Evolutionary conservation across 1,140 invertebrate species (phyloP).

Genomic region (Campoletis sonorensis): DNA sequence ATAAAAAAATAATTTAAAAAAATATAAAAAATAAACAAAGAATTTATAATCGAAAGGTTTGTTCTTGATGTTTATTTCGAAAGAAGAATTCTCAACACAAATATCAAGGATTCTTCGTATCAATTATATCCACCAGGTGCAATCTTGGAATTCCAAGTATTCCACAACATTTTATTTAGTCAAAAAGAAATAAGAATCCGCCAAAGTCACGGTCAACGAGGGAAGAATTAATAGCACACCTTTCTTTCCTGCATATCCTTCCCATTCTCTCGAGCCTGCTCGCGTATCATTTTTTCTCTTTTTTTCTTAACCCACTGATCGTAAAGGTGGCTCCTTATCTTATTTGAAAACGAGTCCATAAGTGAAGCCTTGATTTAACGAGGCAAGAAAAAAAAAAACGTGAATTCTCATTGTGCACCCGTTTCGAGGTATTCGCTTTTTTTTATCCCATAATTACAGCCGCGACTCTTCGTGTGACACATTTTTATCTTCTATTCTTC

Average conservation of each 20-base stretch:
- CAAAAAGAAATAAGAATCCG: neutral
- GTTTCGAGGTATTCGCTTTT: too few species aligned
- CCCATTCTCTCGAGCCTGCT: neutral
- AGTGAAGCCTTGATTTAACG: too few species aligned
- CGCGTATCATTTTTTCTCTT: neutral
- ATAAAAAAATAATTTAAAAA: constrained; percentile 11
- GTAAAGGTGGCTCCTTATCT: too few species aligned
- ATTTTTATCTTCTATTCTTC: too few species aligned
- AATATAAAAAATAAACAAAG: constrained; percentile 18
- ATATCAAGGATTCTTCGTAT: neutral
- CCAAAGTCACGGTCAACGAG: constrained; percentile 16
- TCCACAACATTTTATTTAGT: neutral
- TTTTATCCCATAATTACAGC: too few species aligned
- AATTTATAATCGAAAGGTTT: neutral
- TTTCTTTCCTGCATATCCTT: neutral
- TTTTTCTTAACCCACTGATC: too few species aligned
- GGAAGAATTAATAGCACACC: neutral
- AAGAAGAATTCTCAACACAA: too few species aligned
- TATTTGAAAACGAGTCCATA: too few species aligned
- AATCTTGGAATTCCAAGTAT: neutral
- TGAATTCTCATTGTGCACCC: too few species aligned
- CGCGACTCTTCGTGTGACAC: too few species aligned
- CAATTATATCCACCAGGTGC: neutral
- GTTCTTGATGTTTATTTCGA: too few species aligned
- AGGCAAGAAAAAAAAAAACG: too few species aligned